Conservation (phyloP, 2,797 vertebrate species). For the Chaunax sp. region DNA sequence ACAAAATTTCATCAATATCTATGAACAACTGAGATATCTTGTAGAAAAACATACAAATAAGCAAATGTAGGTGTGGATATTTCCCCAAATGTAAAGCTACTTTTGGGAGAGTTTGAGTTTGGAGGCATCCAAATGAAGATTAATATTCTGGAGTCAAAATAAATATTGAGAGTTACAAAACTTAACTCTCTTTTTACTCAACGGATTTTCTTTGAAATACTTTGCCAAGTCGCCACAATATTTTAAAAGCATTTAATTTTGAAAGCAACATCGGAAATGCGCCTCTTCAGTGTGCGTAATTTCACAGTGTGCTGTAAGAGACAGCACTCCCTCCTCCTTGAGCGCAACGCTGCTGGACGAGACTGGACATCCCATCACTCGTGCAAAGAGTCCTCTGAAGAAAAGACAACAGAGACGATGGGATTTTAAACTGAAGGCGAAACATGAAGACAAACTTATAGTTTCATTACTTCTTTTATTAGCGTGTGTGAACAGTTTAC, state of each 20-base stretch:
- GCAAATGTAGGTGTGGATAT: too few species aligned
- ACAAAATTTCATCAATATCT: too few species aligned
- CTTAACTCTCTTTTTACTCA: too few species aligned
- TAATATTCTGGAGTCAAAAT: too few species aligned
- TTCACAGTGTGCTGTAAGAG: constrained; percentile 25
- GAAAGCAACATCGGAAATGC: constrained; percentile 40
- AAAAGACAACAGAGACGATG: constrained; percentile 52
- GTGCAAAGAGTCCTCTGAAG: constrained; percentile 21
- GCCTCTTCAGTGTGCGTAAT: neutral
- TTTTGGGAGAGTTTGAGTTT: too few species aligned
- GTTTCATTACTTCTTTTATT: neutral
- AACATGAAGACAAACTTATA: constrained; percentile 46
- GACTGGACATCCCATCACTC: constrained; percentile 48
- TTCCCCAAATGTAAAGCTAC: too few species aligned
- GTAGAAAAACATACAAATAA: too few species aligned
- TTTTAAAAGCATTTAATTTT: constrained; percentile 30
- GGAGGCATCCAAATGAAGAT: too few species aligned
- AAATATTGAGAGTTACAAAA: too few species aligned
- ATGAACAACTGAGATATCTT: too few species aligned
- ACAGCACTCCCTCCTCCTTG: constrained; percentile 10
- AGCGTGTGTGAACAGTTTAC: constrained; percentile 32
- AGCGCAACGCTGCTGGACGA: constrained; percentile 31
- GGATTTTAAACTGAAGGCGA: constrained; percentile 62
- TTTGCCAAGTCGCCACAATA: too few species aligned
- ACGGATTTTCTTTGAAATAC: neutral